Conservation (phyloP, 2,113 vertebrate genomes). For the Semicossyphus pulcher region DNA sequence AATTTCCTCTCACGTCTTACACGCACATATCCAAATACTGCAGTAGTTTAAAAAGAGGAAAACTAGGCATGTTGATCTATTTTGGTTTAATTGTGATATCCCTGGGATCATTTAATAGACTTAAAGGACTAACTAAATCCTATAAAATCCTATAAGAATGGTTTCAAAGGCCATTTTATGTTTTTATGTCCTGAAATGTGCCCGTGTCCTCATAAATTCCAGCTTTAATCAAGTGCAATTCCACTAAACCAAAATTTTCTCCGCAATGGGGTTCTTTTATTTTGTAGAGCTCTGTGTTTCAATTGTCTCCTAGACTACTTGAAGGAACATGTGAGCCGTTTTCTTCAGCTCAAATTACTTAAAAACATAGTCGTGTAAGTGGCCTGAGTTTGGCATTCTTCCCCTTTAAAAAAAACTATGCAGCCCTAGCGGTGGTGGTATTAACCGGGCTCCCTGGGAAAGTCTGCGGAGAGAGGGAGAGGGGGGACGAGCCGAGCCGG, state of each 20-base stretch:
- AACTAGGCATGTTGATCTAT: neutral
- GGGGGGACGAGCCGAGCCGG: slow-evolving; percentile 57
- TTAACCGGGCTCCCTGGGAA: slow-evolving; percentile 73
- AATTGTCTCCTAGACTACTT: neutral
- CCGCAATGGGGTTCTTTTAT: slow-evolving; percentile 15
- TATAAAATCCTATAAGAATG: no score
- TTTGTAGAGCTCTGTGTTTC: neutral
- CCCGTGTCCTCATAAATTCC: neutral
- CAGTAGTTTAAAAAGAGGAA: no score
- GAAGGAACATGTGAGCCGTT: slow-evolving; percentile 2
- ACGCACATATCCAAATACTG: no score
- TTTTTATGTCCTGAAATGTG: neutral
- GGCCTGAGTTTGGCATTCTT: slow-evolving; percentile 52
- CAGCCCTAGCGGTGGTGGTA: slow-evolving; percentile 75
- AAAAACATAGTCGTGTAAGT: slow-evolving; percentile 8
- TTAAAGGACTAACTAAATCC: no score
- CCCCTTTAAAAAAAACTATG: slow-evolving; percentile 81
- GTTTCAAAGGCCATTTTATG: no score
- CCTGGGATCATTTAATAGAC: slow-evolving; percentile 8
- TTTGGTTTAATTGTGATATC: neutral
- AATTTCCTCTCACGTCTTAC: neutral
- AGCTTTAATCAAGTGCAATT: neutral
- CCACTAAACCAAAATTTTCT: neutral
- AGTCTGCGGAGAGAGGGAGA: slow-evolving; percentile 68
- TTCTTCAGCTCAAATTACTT: slow-evolving; percentile 39